phyloP scores from a whole-genome alignment of 2,797 vertebrate species.

The Macropus fuliginosus region DNA sequence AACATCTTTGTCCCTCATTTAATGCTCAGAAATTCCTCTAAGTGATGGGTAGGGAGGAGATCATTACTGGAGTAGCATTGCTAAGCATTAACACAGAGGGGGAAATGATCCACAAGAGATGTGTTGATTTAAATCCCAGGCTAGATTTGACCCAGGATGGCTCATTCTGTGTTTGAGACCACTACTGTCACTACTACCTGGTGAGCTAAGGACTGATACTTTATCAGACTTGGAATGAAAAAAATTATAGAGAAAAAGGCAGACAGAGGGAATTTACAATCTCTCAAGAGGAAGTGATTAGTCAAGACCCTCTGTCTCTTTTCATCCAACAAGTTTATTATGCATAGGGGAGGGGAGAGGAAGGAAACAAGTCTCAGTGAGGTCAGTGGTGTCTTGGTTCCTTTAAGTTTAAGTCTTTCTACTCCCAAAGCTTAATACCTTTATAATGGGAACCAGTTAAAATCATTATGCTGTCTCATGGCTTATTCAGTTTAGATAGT shows the following conservation, averaged over 20 bases:
- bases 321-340: slow-evolving; percentile 60
- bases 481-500: slow-evolving; percentile 46
- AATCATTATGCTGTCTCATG: slow-evolving; percentile 56
- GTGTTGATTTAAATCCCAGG: slow-evolving; percentile 53
- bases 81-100: slow-evolving; percentile 46
- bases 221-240: neutral
- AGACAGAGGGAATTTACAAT: slow-evolving; percentile 51
- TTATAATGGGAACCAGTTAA: slow-evolving; percentile 56
- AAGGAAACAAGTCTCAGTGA: slow-evolving; percentile 40
- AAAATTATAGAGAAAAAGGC: slow-evolving; percentile 21
- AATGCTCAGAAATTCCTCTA: neutral
- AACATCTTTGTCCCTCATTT: slow-evolving; percentile 2
- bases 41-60: slow-evolving; percentile 42
- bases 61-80: slow-evolving; percentile 23
- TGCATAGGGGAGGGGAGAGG: neutral
- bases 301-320: slow-evolving; percentile 47
- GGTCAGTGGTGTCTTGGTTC: slow-evolving; percentile 55
- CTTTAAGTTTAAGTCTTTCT: slow-evolving; percentile 53
- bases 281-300: slow-evolving; percentile 46
- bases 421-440: slow-evolving; percentile 49
- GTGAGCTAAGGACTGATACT: slow-evolving; percentile 19
- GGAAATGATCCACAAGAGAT: slow-evolving; percentile 58
- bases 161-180: slow-evolving; percentile 18
- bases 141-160: slow-evolving; percentile 56
- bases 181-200: neutral